A percentile compares a stretch with the other conserved stretches of the same genome.
Evolutionary conservation across 2,888 invertebrate genomes (phyloP).

Genomic region (Masnerella sp.): DNA sequence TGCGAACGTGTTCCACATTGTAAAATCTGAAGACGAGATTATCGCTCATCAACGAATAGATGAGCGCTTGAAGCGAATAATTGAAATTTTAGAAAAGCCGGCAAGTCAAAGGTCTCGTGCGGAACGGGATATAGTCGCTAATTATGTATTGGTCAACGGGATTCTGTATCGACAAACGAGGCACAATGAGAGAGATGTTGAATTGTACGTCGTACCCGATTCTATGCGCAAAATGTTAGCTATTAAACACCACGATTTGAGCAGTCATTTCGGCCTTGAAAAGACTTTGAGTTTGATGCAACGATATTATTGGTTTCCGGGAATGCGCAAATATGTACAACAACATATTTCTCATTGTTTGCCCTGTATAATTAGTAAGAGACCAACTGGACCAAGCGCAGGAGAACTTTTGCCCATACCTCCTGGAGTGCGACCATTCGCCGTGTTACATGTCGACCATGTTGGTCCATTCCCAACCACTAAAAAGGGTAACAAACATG

Average conservation of each 20-base stretch:
- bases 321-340: constrained; percentile 31
- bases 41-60: constrained; percentile 12
- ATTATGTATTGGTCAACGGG: not conserved
- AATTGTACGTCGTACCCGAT: constrained; percentile 7
- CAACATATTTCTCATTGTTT: constrained; percentile 57
- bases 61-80: constrained; percentile 18
- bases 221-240: not conserved
- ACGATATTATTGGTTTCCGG: constrained; percentile 46
- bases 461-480: constrained; percentile 48
- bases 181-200: not conserved
- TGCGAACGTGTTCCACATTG: not conserved
- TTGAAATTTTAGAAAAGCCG: constrained; percentile 18
- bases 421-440: constrained; percentile 60
- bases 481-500: constrained; percentile 1
- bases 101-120: not conserved
- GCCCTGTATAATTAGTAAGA: constrained; percentile 58
- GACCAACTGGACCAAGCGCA: constrained; percentile 48
- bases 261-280: constrained; percentile 57
- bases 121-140: not conserved
- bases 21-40: constrained; percentile 12
- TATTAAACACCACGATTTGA: constrained; percentile 14
- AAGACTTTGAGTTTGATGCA: constrained; percentile 30
- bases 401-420: constrained; percentile 61
- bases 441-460: constrained; percentile 60
- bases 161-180: not conserved